Evolutionary conservation across 2,888 invertebrate species (phyloP), one percentile per base, ranked within the genome.

Genomic region (Aelia acuminata): DNA sequence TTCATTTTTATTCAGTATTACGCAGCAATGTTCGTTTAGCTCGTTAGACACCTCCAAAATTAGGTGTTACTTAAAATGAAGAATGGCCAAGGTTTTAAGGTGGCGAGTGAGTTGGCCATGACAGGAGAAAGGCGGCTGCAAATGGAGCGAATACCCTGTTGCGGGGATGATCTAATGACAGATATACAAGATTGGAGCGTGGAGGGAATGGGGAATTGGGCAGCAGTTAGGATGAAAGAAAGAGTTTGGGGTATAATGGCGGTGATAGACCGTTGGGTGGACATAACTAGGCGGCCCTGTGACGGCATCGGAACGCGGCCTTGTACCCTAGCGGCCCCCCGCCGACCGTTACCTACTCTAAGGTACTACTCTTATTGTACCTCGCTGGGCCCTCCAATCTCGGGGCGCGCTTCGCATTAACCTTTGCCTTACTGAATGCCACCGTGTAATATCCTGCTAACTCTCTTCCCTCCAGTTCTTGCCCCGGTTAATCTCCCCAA

Each of bases 141-240:
- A 75, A 75, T 39, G 75, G 75, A 75, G 75, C 75, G 22, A 20
- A 31, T 26, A 35, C 70, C 70, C n/a, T n/a, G 39, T 80, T 80
- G 80, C 13, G 80, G 20, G 43, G 80, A 43, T n/a, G n/a, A 80
- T 80, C 80, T 80, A 80, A 80, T 80, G 80, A 43, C 43, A n/a
- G 75, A 80, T 80, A 80, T 80, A 80, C 80, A 80, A 80, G 80
- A n/a, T n/a, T 43, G n/a, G 43, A 80, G 43, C 80, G 80, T 43
- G 80, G 11, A 80, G 80, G 43, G 75, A 31, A 20, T 75, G 75
- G 39, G 20, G 75, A 75, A 75, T 75, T 75, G 75, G 80, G 80
- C 80, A 43, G 43, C 80, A 80, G 80, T 80, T 80, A 43, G 80
- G 80, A 47, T 80, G 80, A 80, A 80, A 43, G 80, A 43, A 80